Percentiles rank a stretch among this genome's conserved stretches.
Evolutionary conservation across 2,888 invertebrate genomes (phyloP).

Genomic region (Sepioteuthis lessoniana): DNA sequence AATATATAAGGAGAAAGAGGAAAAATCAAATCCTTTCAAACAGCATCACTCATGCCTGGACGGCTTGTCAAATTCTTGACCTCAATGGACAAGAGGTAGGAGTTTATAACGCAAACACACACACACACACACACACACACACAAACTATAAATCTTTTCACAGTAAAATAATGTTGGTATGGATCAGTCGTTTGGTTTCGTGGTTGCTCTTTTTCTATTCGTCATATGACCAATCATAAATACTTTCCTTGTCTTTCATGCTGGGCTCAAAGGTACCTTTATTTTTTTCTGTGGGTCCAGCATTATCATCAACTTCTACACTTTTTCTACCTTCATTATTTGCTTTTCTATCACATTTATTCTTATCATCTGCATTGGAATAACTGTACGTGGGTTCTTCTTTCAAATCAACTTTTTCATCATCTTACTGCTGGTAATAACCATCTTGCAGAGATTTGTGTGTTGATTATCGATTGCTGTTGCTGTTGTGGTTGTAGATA

Average conservation of each 20-base stretch:
- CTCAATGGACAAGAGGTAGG: too few species aligned
- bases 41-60: too few species aligned
- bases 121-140: too few species aligned
- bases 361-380: background rate
- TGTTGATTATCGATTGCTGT: background rate
- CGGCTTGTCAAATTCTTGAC: too few species aligned
- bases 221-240: conserved; percentile 37
- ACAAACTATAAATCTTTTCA: too few species aligned
- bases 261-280: background rate
- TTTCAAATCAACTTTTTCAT: background rate
- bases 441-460: background rate
- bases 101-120: too few species aligned
- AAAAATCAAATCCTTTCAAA: too few species aligned
- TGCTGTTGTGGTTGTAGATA: background rate
- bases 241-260: conserved; percentile 24
- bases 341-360: background rate
- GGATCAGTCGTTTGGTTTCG: conserved; percentile 24
- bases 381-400: background rate
- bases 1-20: too few species aligned
- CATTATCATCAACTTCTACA: background rate
- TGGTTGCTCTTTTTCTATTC: conserved; percentile 34
- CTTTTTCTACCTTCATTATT: conserved; percentile 20
- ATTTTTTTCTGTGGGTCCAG: background rate
- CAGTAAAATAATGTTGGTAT: background rate
- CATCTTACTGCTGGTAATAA: background rate